Conservation (phyloP, 1,140 invertebrate species). For the Anastrepha ludens region DNA sequence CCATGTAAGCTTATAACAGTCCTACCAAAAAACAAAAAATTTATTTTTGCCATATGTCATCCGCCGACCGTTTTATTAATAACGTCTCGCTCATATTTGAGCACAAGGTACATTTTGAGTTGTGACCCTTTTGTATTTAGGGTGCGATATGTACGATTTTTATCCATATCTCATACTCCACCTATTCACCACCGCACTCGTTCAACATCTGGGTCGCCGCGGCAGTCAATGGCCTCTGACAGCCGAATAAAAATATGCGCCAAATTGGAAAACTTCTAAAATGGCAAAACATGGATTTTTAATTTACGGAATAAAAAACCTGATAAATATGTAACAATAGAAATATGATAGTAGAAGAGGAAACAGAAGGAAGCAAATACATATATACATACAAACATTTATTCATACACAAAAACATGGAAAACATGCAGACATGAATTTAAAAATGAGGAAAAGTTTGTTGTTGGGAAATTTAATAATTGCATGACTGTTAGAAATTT, state of each 20-base stretch:
- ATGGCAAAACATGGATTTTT: conserved; percentile 38
- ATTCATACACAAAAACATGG: neutral
- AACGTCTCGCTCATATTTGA: too few relatives aligned
- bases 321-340: neutral
- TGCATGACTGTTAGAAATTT: conserved; percentile 36
- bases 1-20: neutral
- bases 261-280: conserved; percentile 41
- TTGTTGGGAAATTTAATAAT: neutral
- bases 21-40: too few relatives aligned
- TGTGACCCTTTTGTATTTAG: too few relatives aligned
- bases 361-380: neutral
- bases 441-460: neutral
- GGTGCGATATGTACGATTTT: too few relatives aligned
- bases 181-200: neutral
- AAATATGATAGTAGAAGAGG: neutral
- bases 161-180: neutral
- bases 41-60: too few relatives aligned
- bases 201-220: neutral
- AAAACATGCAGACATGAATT: neutral
- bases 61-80: too few relatives aligned
- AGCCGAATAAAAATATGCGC: conserved; percentile 5
- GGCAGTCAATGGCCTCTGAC: conserved; percentile 23
- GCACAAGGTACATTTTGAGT: too few relatives aligned
- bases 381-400: neutral
- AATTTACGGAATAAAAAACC: conserved; percentile 16